Conservation (phyloP, 2,888 invertebrate species). For the Microctonus aethiopoides region DNA sequence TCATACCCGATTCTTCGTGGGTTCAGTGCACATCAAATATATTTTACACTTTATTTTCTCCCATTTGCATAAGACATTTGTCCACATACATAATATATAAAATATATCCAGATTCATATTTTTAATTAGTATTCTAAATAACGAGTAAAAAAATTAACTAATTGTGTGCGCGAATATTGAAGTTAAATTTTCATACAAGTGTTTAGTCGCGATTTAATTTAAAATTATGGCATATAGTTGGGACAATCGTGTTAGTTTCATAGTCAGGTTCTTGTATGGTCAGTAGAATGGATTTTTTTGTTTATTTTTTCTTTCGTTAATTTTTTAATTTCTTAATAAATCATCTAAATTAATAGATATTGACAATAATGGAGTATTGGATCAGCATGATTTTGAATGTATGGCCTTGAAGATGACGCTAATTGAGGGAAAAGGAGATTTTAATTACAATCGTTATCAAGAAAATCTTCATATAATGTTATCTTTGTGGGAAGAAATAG, state of each 20-base stretch:
- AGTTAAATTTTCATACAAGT: neutral
- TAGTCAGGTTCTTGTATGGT: constrained; percentile 86
- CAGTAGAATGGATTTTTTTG: constrained; percentile 64
- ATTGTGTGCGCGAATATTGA: neutral
- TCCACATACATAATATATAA: neutral
- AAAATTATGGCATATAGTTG: constrained; percentile 75
- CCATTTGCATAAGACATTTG: neutral
- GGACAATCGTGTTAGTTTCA: constrained; percentile 86
- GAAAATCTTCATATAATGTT: constrained; percentile 87
- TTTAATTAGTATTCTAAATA: neutral
- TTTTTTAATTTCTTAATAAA: neutral
- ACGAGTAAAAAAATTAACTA: neutral
- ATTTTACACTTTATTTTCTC: constrained; percentile 39
- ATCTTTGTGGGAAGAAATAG: constrained; percentile 87
- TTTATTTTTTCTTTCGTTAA: neutral
- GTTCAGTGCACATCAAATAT: constrained; percentile 55
- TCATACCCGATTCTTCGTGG: constrained; percentile 48
- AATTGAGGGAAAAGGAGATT: constrained; percentile 85
- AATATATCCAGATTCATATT: neutral
- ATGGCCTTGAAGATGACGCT: constrained; percentile 84
- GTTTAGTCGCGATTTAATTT: neutral
- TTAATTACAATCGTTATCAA: constrained; percentile 76
- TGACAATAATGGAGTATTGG: constrained; percentile 85
- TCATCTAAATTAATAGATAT: constrained; percentile 73
- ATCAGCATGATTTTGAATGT: constrained; percentile 85